phyloP scores from a whole-genome alignment of 2,797 vertebrate species.

The Crenichthys baileyi region DNA sequence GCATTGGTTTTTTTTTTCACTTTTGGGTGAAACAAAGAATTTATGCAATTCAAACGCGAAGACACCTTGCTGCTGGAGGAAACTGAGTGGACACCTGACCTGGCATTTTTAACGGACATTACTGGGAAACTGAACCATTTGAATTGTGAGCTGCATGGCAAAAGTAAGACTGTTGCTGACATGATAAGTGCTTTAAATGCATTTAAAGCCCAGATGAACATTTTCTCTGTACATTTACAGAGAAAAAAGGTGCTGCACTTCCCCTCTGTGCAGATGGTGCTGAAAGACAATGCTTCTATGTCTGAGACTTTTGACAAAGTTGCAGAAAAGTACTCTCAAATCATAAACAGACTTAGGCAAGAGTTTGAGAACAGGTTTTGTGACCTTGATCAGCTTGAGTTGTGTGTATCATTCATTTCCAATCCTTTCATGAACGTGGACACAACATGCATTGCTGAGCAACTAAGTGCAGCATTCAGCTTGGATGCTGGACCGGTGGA shows the following conservation, averaged over 20 bases:
- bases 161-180: background rate
- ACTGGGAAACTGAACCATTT: slow-evolving; percentile 3
- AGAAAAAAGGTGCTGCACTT: background rate
- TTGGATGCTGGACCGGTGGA: slow-evolving; percentile 19
- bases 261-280: background rate
- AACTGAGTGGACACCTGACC: slow-evolving; percentile 1
- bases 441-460: no score
- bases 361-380: no score
- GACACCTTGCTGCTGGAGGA: background rate
- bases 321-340: slow-evolving; percentile 35
- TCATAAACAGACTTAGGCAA: slow-evolving; percentile 30
- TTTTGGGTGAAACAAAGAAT: slow-evolving; percentile 10
- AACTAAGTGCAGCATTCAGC: no score
- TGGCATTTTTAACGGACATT: slow-evolving; percentile 3
- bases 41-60: background rate
- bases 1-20: slow-evolving; percentile 4
- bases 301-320: slow-evolving; percentile 18
- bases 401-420: no score
- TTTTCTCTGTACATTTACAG: background rate
- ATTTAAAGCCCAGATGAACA: slow-evolving; percentile 27
- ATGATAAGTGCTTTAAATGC: slow-evolving; percentile 37
- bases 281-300: slow-evolving; percentile 13
- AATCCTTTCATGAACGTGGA: no score
- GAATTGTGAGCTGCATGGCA: slow-evolving; percentile 8
- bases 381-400: no score